Base-by-base conservation (phyloP, 2,113 vertebrate species). In the Orcinus orca region DNA sequence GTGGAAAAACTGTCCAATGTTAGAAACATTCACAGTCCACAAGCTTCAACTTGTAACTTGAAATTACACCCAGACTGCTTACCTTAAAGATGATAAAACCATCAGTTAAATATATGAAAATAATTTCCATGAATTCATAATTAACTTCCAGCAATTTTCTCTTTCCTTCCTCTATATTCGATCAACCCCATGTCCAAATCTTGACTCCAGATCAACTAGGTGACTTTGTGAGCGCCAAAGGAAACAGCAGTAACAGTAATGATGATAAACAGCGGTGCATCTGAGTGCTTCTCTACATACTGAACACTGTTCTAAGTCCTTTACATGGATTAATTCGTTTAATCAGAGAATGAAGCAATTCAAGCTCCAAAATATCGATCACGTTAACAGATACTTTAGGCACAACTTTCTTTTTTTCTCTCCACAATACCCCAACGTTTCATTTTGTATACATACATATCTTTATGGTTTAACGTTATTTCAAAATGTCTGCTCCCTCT, bases 71-170 rank as follows among this genome's bases (percentile, higher is more conserved):
- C 15, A 94, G 26, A 81, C 77, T 31, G 67, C 36, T 67, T 79
- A 96, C 26, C 50, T 50, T n/a, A 62, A 68, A 76, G 44, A 38
- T 53, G 33, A 74, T 74, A 84, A 90, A 80, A 84, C 23, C 67
- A 62, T 60, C 31, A 76, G 26, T 90, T 74, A 93, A 93, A 67
- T 63, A 36, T n/a, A 83, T 63, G 55, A 76, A 93, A 96, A 53
- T 60, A 77, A 94, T 50, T 88, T 81, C 50, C n/a, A 89, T 31
- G 11, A 91, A 76, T 47, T 84, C 36, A 62, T 25, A 87, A 79
- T 71, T 58, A 73, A 58, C 47, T 93, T 50, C 58, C 41, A 74
- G 18, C 8, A 63, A 70, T 83, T 83, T 95, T 85, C 25, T 92
- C 67, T 86, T 90, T 88, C 62, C 60, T 90, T 84, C n/a, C 6